A percentile compares a stretch with the other conserved stretches of the same genome.
Evolutionary conservation across 2,113 vertebrate species (phyloP).

Genomic region (Genyomyrus donnyi): DNA sequence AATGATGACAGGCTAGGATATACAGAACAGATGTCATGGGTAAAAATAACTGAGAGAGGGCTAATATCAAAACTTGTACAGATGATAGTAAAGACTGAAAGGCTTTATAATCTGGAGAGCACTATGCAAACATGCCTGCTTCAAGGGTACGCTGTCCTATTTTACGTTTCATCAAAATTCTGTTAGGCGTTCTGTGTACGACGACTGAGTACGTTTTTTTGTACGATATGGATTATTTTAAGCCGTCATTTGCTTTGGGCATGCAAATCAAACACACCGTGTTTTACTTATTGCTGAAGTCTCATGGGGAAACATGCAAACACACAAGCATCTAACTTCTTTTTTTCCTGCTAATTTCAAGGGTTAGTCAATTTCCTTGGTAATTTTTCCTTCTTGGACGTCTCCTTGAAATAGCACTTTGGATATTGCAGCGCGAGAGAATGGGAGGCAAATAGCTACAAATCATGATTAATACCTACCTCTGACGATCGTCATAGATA

Average conservation of each 20-base stretch:
- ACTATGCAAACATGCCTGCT: background rate
- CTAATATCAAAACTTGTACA: background rate
- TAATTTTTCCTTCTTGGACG: background rate
- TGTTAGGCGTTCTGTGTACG: background rate
- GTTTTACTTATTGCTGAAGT: background rate
- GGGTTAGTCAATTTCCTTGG: background rate
- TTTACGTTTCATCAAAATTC: background rate
- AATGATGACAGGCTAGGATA: background rate
- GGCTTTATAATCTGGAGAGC: background rate
- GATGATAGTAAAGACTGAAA: background rate
- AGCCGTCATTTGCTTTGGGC: background rate
- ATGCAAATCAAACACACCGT: background rate
- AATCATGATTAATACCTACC: background rate
- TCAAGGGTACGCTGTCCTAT: background rate
- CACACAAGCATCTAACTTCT: background rate
- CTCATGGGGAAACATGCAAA: background rate
- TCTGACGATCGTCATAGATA: background rate
- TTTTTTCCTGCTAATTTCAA: background rate
- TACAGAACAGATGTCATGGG: background rate
- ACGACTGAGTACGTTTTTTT: background rate
- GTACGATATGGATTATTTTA: background rate
- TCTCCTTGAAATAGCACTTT: background rate
- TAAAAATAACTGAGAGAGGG: background rate
- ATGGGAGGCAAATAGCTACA: background rate
- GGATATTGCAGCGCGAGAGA: too few relatives aligned